Evolutionary conservation across 2,888 invertebrate species (phyloP), one percentile per base, ranked within the genome.

Genomic region (Saturnia japonica): DNA sequence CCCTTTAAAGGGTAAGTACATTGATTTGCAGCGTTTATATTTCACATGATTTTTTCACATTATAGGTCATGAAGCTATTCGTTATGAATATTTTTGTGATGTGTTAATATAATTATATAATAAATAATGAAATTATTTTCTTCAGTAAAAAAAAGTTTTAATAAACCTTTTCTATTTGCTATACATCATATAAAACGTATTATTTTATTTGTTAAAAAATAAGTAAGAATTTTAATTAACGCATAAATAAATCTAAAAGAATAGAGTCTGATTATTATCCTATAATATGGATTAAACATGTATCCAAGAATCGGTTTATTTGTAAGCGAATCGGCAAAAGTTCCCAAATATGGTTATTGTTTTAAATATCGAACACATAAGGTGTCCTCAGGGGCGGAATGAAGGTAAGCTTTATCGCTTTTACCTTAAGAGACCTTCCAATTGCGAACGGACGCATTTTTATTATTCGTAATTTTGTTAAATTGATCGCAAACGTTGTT

Each of bases 301-400:
- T 22, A 54, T 54, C 22, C 1, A 60, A 25, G 28, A 28, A 28
- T 64, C 8, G 64, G 3, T 7, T 40, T 40, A 9, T 19, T 40
- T 64, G 12, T 64, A 40, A 19, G 14, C 40, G 9, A 40, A 64
- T 16, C 12, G n/a, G 16, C 7, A n/a, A 8, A 40, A 19, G 64
- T 40, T 64, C 19, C 40, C 16, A 12, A 40, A 40, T 19, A 9
- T 9, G 19, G 34, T 64, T 64, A 19, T 64, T 40, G 64, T n/a
- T 64, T 19, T 64, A 64, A 64, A 40, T 40, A 64, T 64, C n/a
- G 64, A 40, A 1, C 40, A 64, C 62, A 40, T 64, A 64, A 40
- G 40, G 19, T 40, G 40, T n/a, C 64, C 64, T 8, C 64, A 11
- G 64, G 64, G 64, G 14, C 7, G 2, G 3, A 14, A 8, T 19